Conservation (phyloP, 2,113 vertebrate species). For the Poeciliopsis prolifica region DNA sequence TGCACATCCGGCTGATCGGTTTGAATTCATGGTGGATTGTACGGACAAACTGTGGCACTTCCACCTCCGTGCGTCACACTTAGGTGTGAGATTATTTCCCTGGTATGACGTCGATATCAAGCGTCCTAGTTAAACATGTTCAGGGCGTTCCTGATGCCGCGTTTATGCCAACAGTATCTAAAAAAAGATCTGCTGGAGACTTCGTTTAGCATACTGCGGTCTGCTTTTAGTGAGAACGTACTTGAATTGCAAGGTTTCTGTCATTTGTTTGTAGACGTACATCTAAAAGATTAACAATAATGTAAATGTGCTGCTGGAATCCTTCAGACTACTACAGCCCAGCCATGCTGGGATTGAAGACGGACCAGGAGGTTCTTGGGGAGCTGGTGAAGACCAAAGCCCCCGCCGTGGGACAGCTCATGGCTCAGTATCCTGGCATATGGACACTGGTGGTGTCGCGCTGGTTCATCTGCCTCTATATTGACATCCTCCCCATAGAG, state of each 20-base stretch:
- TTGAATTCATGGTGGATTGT: too few relatives aligned
- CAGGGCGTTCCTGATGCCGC: too few relatives aligned
- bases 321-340: slow-evolving; percentile 90
- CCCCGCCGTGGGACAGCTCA: slow-evolving; percentile 87
- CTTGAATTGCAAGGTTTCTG: neutral
- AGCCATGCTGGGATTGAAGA: slow-evolving; percentile 91
- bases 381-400: slow-evolving; percentile 90
- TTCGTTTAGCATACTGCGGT: neutral
- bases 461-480: slow-evolving; percentile 97
- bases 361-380: slow-evolving; percentile 91
- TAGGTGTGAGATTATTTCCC: too few relatives aligned
- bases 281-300: neutral
- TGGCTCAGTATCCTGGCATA: slow-evolving; percentile 86
- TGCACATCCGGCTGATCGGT: too few relatives aligned
- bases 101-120: too few relatives aligned
- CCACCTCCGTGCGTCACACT: too few relatives aligned
- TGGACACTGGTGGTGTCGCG: slow-evolving; percentile 93
- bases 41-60: too few relatives aligned
- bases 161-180: too few relatives aligned
- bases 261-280: too few relatives aligned
- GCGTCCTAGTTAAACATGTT: neutral
- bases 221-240: neutral
- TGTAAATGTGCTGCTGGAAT: neutral
- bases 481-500: slow-evolving; percentile 94
- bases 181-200: too few relatives aligned